Evolutionary conservation across 2,888 invertebrate species (phyloP).

Genomic region (Hemistola chrysoprasaria): DNA sequence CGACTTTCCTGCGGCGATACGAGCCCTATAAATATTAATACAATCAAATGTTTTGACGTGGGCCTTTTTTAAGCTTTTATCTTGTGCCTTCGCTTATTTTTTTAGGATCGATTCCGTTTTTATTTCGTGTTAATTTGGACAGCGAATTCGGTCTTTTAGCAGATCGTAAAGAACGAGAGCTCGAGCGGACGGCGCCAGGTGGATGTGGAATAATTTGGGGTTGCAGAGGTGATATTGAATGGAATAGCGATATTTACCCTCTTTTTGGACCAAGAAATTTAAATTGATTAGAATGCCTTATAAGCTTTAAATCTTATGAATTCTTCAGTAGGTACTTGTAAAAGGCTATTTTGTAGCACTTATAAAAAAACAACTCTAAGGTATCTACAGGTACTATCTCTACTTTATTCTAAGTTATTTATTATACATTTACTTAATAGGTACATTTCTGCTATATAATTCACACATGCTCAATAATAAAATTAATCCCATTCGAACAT

Average conservation of each 20-base stretch:
- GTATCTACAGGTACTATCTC: too few relatives aligned
- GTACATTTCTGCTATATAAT: constrained; percentile 4
- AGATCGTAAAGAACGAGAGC: constrained; percentile 78
- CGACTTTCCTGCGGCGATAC: constrained; percentile 76
- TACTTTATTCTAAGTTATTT: too few relatives aligned
- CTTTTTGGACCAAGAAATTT: too few relatives aligned
- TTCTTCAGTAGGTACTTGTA: too few relatives aligned
- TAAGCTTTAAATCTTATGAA: too few relatives aligned
- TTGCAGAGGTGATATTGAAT: constrained; percentile 33
- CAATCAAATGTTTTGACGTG: constrained; percentile 83
- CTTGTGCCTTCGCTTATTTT: constrained; percentile 78
- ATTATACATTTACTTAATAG: too few relatives aligned
- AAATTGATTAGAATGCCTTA: too few relatives aligned
- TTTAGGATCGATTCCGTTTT: constrained; percentile 76
- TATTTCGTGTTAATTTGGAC: constrained; percentile 82
- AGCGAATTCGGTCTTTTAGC: constrained; percentile 81
- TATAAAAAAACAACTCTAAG: too few relatives aligned
- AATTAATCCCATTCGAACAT: constrained; percentile 18
- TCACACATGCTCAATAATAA: constrained; percentile 20
- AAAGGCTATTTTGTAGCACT: too few relatives aligned
- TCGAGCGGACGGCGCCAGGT: constrained; percentile 65
- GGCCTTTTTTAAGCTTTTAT: constrained; percentile 80
- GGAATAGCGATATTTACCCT: constrained; percentile 15
- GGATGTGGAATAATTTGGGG: constrained; percentile 41
- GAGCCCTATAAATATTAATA: constrained; percentile 80